phyloP scores from a whole-genome alignment of 2,888 invertebrate species.

The Acanthosoma haemorrhoidale region DNA sequence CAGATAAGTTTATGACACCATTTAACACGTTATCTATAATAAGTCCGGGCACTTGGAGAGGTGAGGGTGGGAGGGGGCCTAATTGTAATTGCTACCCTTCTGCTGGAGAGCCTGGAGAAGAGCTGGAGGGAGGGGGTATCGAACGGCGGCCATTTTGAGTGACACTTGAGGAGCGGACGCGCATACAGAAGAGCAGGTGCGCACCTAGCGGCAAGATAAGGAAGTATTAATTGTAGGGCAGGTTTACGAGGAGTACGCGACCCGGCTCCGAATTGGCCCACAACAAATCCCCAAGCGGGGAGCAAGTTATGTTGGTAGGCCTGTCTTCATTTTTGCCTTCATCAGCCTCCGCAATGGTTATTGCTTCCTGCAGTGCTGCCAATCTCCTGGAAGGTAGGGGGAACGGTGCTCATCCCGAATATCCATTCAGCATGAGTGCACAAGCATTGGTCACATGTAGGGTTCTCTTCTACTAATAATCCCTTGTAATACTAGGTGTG shows the following conservation, averaged over 20 bases:
- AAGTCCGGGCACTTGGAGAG: slow-evolving; percentile 19
- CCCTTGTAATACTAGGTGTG: too few relatives aligned
- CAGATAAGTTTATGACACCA: slow-evolving; percentile 38
- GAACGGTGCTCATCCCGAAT: too few relatives aligned
- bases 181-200: slow-evolving; percentile 32
- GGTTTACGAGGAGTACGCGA: slow-evolving; percentile 20
- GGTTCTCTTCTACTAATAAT: too few relatives aligned
- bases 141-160: slow-evolving; percentile 35
- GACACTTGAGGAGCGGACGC: slow-evolving; percentile 29
- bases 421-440: too few relatives aligned
- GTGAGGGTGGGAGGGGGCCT: slow-evolving; percentile 18
- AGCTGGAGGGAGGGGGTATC: slow-evolving; percentile 18
- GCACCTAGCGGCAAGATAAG: slow-evolving; percentile 24
- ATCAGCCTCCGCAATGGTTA: not conserved
- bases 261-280: not conserved
- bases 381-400: too few relatives aligned
- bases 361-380: too few relatives aligned
- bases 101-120: not conserved
- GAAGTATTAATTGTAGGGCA: slow-evolving; percentile 28
- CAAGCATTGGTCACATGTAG: too few relatives aligned
- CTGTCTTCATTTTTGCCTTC: slow-evolving; percentile 8
- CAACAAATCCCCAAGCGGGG: not conserved
- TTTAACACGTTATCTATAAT: slow-evolving; percentile 39
- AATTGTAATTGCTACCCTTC: slow-evolving; percentile 34
- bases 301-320: not conserved